Evolutionary conservation across 1,140 invertebrate species (phyloP), one percentile per base, ranked within the genome.

Genomic region (Melanaphis sacchari): DNA sequence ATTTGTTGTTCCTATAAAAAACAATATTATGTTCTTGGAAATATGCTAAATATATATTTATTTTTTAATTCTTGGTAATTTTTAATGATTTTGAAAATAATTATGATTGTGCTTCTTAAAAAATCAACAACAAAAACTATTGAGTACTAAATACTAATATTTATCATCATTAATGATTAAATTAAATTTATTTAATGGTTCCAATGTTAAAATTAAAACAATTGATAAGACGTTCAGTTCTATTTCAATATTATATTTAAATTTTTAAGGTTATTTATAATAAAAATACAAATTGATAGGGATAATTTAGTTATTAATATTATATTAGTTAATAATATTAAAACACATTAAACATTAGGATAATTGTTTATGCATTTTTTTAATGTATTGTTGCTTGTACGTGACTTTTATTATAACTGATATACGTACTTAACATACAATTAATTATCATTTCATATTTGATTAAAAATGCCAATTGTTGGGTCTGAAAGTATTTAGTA

Each of bases 131-230:
- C 81, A 82, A 82, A 82, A 22, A 24, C 7, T 40, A 82, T 82
- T 0, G 36, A 40, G 22, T 82, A 82, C 22, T 38, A 36, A 40
- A 9, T 82, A 82, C 22, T 38, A 36, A 40, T 82, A 82, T 40
- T 81, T 36, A 76, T 81, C n/a, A 36, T 81, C 5, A 36, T 36
- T 40, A 84, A 41, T 41, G 38, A 84, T 26, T 41, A n/a, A 43
- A 85, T 85, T n/a, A 43, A 41, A 85, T 85, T 31, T 21, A n/a
- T 85, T 31, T 85, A 85, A 85, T 85, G 84, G 41, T 85, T 85
- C 84, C 26, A 85, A 85, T 85, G 84, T 85, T 43, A n/a, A 18
- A 85, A 85, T 31, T 41, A 85, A 85, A 31, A 85, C 41, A n/a
- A 41, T 11, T 41, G 40, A 85, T 85, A 85, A 40, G 82, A 9